These are phyloP conservation scores for Vesta saturnalis DNA, from an alignment of 2,888 invertebrate genomes.

Conservation along the genomic window DNA sequence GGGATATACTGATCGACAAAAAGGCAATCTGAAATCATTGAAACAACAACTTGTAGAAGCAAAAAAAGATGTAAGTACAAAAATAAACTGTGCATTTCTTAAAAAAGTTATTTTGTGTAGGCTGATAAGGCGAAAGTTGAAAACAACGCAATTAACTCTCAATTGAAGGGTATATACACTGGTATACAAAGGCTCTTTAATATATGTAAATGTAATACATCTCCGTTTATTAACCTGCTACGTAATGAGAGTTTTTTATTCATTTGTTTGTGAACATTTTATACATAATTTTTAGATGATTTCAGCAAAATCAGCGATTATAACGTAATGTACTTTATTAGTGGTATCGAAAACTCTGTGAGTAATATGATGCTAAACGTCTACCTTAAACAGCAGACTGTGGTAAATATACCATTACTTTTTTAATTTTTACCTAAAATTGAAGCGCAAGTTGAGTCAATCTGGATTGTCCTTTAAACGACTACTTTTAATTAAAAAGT, in stretches of 20 bases:
- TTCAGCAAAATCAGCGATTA: constrained; percentile 76
- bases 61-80: not conserved
- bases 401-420: constrained; percentile 10
- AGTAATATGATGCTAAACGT: constrained; percentile 71
- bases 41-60: not conserved
- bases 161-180: too few species aligned
- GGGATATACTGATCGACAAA: not conserved
- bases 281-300: constrained; percentile 61
- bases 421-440: not conserved
- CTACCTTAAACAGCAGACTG: constrained; percentile 57
- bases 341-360: constrained; percentile 81
- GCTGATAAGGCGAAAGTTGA: too few species aligned
- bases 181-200: too few species aligned
- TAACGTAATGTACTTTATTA: constrained; percentile 84
- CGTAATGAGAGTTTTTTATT: too few species aligned
- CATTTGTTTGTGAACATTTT: constrained; percentile 39
- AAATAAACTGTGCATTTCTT: too few species aligned
- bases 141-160: too few species aligned
- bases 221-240: too few species aligned
- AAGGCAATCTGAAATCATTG: constrained; percentile 4
- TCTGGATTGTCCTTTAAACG: too few species aligned
- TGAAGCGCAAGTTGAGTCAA: too few species aligned
- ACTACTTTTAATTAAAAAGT: too few species aligned
- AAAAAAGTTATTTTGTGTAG: too few species aligned
- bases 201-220: too few species aligned